Conservation (phyloP, 1,140 invertebrate species). For the Periplaneta americana region DNA sequence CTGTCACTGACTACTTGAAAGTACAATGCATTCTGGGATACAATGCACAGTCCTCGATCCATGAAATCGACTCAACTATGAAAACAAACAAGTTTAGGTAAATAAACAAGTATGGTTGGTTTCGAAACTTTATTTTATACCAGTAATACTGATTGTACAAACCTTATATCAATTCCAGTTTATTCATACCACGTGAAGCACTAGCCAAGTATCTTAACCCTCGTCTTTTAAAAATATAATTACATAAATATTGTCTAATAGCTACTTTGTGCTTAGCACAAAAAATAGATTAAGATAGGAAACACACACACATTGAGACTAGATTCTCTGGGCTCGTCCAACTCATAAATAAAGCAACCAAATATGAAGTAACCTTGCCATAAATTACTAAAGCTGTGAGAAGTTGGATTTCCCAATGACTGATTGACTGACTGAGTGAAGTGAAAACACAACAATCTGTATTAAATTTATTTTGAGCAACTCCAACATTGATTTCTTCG, state of each 20-base stretch:
- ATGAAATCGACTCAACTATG: too few relatives aligned
- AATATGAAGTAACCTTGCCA: neutral
- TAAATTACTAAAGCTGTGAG: neutral
- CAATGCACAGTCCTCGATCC: too few relatives aligned
- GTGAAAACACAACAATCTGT: neutral
- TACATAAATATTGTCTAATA: neutral
- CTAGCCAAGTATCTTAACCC: neutral
- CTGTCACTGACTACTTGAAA: too few relatives aligned
- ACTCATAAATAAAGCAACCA: neutral
- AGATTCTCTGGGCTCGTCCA: neutral
- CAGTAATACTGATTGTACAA: neutral
- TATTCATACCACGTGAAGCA: too few relatives aligned
- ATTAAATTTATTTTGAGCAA: neutral
- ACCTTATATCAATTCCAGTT: neutral
- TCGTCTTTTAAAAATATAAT: neutral
- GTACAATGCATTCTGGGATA: too few relatives aligned
- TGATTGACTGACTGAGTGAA: neutral
- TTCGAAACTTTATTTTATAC: neutral
- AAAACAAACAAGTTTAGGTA: too few relatives aligned
- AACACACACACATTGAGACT: neutral
- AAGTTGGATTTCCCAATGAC: neutral
- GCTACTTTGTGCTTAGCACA: neutral
- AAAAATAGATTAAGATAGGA: neutral
- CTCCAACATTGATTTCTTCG: too few relatives aligned
- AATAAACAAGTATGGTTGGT: too few relatives aligned